Evolutionary conservation across 64 coral and sea anemone genomes (phyloP).

Genomic region (Dendronephthya gigantea): DNA sequence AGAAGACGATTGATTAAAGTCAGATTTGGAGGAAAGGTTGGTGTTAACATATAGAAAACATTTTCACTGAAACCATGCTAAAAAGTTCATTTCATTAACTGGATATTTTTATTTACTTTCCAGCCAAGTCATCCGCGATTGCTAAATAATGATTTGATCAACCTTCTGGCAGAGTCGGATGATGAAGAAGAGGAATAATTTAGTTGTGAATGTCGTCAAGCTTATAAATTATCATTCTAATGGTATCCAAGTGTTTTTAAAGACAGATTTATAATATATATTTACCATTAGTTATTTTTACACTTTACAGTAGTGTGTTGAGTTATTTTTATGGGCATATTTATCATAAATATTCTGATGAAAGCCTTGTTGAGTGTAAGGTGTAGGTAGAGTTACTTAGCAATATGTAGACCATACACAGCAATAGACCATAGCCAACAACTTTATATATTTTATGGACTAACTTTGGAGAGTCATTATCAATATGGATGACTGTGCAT

Average conservation of each 20-base stretch:
- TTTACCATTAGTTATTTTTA: not conserved
- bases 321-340: too few relatives aligned
- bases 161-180: not conserved
- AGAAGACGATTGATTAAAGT: slow-evolving; percentile 91
- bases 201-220: not conserved
- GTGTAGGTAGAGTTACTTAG: too few relatives aligned
- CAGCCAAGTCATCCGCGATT: slow-evolving; percentile 14
- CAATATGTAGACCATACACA: too few relatives aligned
- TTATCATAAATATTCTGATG: too few relatives aligned
- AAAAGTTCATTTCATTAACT: not conserved
- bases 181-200: slow-evolving; percentile 4
- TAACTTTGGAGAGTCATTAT: too few relatives aligned
- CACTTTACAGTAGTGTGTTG: not conserved
- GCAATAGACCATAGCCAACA: too few relatives aligned
- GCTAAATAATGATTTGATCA: slow-evolving; percentile 15
- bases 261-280: not conserved
- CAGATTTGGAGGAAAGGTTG: slow-evolving; percentile 90
- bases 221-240: not conserved
- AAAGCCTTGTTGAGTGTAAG: too few relatives aligned
- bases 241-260: not conserved
- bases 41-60: not conserved
- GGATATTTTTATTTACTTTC: not conserved
- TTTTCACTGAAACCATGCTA: not conserved
- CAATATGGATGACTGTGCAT: too few relatives aligned
- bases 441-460: too few relatives aligned